Evolutionary conservation across 2,113 vertebrate genomes (phyloP), one percentile per base, ranked within the genome.

Genomic region (Serilophus lunatus): DNA sequence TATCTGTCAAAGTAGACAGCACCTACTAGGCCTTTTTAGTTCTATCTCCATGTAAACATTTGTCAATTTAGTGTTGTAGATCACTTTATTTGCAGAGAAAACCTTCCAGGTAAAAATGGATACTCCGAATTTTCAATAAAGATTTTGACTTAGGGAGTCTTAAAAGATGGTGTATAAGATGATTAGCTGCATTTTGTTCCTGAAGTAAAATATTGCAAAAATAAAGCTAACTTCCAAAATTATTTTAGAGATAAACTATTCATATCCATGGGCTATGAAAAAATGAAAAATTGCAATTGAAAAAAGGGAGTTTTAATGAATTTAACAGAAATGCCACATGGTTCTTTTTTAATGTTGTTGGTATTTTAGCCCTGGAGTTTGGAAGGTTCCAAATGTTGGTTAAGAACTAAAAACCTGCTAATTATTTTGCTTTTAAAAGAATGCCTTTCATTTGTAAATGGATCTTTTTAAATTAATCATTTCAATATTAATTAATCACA

Each of bases 321-420:
- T 70, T 88, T 71, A 81, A 74, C 65, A 88, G 87, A 92, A 90
- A 88, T 86, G 47, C 25, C 69, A 70, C 28, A 60, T 40, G 40
- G 44, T 50, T 53, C 68, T 68, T 85, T 85, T 90, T 71, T 88
- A 95, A 94, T 49, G 74, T 88, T 88, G 49, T 22, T 92, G 81
- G 66, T 91, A 88, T 93, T 92, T 92, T 90, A 93, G 94, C 86
- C 50, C 84, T 81, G 77, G 53, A 70, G 4, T 56, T 90, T 88
- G 19, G 45, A 68, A 87, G 47, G 19, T 66, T 92, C 22, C 38
- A 93, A 86, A 84, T 64, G 31, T 8, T 83, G 89, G 18, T 78
- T 83, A 42, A 69, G 57, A 71, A 83, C 54, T 76, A 76, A 87
- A 83, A 87, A 6, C 5, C 31, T 76, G 12, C 4, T 93, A 69